These are phyloP conservation scores for Lophochroa leadbeateri DNA, from an alignment of 2,113 vertebrate species.

Conservation along the genomic window DNA sequence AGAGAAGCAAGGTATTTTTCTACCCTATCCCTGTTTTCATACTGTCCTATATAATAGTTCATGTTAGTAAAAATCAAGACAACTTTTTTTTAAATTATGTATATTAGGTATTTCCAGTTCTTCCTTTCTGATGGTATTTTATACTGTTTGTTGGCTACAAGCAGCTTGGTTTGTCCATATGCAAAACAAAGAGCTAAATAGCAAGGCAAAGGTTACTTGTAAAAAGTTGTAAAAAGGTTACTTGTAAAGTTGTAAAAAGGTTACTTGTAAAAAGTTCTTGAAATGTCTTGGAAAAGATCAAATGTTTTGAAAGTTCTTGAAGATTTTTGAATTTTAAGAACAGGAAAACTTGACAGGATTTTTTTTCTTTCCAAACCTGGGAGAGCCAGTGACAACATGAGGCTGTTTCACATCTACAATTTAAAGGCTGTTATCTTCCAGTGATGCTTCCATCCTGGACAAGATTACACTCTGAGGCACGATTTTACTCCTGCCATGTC, in stretches of 20 bases:
- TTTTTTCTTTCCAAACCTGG: not conserved
- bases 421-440: not conserved
- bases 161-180: not conserved
- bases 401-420: not conserved
- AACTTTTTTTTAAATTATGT: not conserved
- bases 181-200: not conserved
- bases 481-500: accelerated
- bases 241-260: not conserved
- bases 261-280: not conserved
- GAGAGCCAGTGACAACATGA: accelerated
- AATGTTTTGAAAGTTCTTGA: not conserved
- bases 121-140: not conserved
- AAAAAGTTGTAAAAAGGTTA: not conserved
- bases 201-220: not conserved
- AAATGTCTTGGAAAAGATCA: not conserved
- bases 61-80: not conserved
- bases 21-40: not conserved
- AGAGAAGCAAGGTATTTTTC: not conserved
- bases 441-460: not conserved
- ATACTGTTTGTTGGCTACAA: not conserved
- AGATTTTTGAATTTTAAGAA: not conserved
- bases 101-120: not conserved
- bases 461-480: not conserved
- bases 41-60: not conserved
- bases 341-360: accelerated